phyloP scores from a whole-genome alignment of 2,888 invertebrate genomes.

The Hermaeophaga mercurialis region DNA sequence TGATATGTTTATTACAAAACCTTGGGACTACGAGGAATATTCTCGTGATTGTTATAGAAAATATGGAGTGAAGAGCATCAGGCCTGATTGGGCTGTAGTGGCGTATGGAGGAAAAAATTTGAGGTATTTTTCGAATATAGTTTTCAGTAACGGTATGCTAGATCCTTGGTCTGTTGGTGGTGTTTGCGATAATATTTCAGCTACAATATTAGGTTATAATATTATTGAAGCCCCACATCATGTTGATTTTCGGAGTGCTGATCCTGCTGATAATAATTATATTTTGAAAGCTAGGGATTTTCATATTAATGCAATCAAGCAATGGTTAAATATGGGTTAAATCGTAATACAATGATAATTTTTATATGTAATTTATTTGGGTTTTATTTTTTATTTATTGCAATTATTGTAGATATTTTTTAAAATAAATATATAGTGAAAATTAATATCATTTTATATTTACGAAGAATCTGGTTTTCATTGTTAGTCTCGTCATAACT shows the following conservation, averaged over 20 bases:
- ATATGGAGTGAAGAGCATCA: constrained; percentile 66
- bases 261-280: constrained; percentile 68
- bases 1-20: constrained; percentile 81
- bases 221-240: constrained; percentile 88
- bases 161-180: constrained; percentile 92
- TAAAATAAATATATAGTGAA: no score
- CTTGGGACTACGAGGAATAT: constrained; percentile 75
- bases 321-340: constrained; percentile 61
- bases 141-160: constrained; percentile 82
- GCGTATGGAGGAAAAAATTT: constrained; percentile 83
- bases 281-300: constrained; percentile 67
- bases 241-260: constrained; percentile 73
- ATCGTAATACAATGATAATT: no score
- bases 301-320: constrained; percentile 65
- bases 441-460: no score
- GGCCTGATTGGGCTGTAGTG: constrained; percentile 65
- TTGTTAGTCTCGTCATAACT: no score
- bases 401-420: no score
- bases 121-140: constrained; percentile 69
- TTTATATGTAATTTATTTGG: no score
- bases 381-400: no score
- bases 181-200: constrained; percentile 70
- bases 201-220: constrained; percentile 69
- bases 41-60: constrained; percentile 71
- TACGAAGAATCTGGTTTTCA: no score